These are phyloP conservation scores for Caenorhabditis imperialis DNA, from an alignment of 2,888 invertebrate genomes.

Conservation along the genomic window DNA sequence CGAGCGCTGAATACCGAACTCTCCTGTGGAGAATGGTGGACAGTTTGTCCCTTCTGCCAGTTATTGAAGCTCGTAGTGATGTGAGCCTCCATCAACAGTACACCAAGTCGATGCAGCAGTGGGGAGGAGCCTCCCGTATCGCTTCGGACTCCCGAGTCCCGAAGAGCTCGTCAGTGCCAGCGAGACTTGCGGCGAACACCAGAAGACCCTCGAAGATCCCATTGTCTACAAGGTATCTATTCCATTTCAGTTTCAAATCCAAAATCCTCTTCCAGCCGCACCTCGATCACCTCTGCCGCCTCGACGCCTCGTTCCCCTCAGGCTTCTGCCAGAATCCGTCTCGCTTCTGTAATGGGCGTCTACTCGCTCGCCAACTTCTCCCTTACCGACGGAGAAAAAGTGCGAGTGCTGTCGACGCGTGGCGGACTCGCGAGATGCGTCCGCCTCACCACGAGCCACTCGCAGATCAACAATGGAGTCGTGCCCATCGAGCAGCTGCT, in stretches of 20 bases:
- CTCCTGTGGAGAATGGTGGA: slow-evolving; percentile 86
- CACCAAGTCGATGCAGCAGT: slow-evolving; percentile 65
- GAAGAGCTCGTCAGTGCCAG: slow-evolving; percentile 76
- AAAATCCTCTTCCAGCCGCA: slow-evolving; percentile 32
- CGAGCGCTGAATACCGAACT: slow-evolving; percentile 82
- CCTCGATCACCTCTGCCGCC: slow-evolving; percentile 12
- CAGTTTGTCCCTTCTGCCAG: slow-evolving; percentile 86
- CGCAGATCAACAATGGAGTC: slow-evolving; percentile 52
- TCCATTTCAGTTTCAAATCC: too few relatives aligned
- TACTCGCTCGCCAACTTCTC: slow-evolving; percentile 43
- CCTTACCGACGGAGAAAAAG: slow-evolving; percentile 61
- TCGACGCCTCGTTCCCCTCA: slow-evolving; percentile 19
- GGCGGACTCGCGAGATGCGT: slow-evolving; percentile 60
- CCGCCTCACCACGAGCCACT: slow-evolving; percentile 32
- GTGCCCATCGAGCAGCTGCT: slow-evolving; percentile 47
- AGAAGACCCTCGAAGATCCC: slow-evolving; percentile 58
- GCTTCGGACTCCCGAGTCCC: slow-evolving; percentile 76
- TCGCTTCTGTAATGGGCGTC: slow-evolving; percentile 24
- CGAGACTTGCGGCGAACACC: slow-evolving; percentile 57
- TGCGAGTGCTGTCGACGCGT: slow-evolving; percentile 65
- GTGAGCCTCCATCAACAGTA: slow-evolving; percentile 5
- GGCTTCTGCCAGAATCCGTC: slow-evolving; percentile 20
- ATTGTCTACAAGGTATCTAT: slow-evolving; percentile 52
- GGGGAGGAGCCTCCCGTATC: slow-evolving; percentile 61
- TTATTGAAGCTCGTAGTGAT: slow-evolving; percentile 36